These are phyloP conservation scores for Drosophila antonietae DNA, from an alignment of 2,888 invertebrate genomes.

Conservation along the genomic window DNA sequence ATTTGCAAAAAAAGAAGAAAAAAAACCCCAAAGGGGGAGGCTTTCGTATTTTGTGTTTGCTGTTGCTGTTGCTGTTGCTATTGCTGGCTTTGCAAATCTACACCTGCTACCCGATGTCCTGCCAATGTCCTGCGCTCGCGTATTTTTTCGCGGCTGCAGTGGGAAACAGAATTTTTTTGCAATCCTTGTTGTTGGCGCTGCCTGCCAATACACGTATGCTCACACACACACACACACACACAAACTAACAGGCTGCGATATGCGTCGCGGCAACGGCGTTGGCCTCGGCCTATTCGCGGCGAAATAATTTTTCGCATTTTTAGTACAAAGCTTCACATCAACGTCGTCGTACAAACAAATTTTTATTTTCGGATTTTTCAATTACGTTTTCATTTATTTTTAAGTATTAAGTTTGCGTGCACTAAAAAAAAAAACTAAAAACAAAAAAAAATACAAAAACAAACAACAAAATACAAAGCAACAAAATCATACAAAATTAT, in stretches of 20 bases:
- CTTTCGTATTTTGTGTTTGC: conserved; percentile 37
- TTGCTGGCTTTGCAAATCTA: conserved; percentile 54
- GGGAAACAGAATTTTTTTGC: conserved; percentile 63
- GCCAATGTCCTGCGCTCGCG: conserved; percentile 71
- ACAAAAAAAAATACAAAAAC: conserved; percentile 41
- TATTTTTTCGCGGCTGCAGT: conserved; percentile 78
- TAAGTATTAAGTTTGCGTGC: conserved; percentile 81
- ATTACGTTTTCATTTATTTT: conserved; percentile 84
- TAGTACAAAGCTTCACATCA: conserved; percentile 84
- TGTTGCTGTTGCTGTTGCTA: conserved; percentile 7
- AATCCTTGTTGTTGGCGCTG: conserved; percentile 47
- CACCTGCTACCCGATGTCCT: conserved; percentile 51
- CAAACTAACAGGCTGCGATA: conserved; percentile 21
- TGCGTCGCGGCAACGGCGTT: conserved; percentile 65
- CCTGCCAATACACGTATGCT: conserved; percentile 58
- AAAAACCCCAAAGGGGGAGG: conserved; percentile 11
- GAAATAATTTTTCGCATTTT: conserved; percentile 83
- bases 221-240: conserved; percentile 25
- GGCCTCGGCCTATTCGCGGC: conserved; percentile 81
- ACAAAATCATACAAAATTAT: conserved; percentile 58
- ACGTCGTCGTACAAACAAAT: conserved; percentile 83
- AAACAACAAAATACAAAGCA: conserved; percentile 56
- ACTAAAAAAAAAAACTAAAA: conserved; percentile 66
- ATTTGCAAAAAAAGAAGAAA: conserved; percentile 57
- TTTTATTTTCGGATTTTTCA: conserved; percentile 83